phyloP scores from a whole-genome alignment of 2,888 invertebrate genomes.

The Pinctada fucata region DNA sequence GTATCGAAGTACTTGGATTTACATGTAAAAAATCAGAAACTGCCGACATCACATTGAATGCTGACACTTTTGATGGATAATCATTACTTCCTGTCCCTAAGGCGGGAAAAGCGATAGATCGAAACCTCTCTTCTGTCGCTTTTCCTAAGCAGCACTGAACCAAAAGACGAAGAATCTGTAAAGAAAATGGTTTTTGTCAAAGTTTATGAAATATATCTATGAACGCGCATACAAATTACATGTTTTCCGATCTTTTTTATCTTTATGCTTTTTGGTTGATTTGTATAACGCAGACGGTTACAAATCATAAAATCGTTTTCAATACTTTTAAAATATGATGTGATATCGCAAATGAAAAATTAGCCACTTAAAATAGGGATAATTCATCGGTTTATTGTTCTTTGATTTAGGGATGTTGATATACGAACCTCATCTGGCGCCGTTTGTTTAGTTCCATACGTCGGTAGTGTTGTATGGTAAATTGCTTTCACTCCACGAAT shows the following conservation, averaged over 20 bases:
- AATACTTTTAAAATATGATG: too few species aligned
- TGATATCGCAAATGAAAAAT: too few species aligned
- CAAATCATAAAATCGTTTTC: too few species aligned
- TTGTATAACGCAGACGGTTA: too few species aligned
- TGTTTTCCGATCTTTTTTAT: too few species aligned
- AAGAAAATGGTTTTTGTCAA: neutral
- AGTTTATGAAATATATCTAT: too few species aligned
- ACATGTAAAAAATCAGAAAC: neutral
- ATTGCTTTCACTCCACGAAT: neutral
- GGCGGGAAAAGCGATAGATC: neutral
- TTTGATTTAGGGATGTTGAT: too few species aligned
- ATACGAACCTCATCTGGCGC: neutral
- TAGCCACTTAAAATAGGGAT: too few species aligned
- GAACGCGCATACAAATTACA: too few species aligned
- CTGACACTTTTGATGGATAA: neutral
- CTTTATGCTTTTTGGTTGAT: too few species aligned
- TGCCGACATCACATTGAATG: neutral
- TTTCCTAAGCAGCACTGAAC: neutral
- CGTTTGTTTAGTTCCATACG: neutral
- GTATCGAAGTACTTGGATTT: neutral
- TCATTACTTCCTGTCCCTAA: neutral
- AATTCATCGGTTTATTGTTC: too few species aligned
- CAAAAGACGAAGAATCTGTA: neutral
- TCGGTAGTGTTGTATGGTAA: conserved; percentile 8
- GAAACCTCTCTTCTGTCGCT: neutral